These are phyloP conservation scores for Apamea epomidion DNA, from an alignment of 2,888 invertebrate genomes.

Conservation along the genomic window DNA sequence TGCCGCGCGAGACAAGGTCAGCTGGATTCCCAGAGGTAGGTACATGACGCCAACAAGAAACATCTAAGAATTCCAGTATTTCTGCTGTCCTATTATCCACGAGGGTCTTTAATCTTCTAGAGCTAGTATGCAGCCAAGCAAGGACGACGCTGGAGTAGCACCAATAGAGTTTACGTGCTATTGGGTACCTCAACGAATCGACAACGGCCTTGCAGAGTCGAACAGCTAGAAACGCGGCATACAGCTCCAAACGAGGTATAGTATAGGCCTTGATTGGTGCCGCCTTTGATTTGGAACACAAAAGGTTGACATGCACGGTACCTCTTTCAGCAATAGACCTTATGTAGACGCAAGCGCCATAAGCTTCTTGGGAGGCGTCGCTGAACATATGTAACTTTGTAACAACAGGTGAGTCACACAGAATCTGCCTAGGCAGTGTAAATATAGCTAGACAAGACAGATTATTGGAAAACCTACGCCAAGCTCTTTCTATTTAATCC, in stretches of 20 bases:
- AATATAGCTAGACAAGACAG: neutral
- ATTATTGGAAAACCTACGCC: slow-evolving; percentile 6
- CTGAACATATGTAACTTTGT: slow-evolving; percentile 3
- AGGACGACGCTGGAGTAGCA: slow-evolving; percentile 3
- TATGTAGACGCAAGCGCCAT: neutral
- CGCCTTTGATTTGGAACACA: neutral
- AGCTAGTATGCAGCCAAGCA: neutral
- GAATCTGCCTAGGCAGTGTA: neutral
- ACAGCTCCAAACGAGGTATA: neutral
- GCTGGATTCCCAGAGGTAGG: neutral
- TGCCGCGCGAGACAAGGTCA: slow-evolving; percentile 7
- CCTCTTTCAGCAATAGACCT: neutral
- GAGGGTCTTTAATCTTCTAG: slow-evolving; percentile 5
- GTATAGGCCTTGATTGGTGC: slow-evolving; percentile 4
- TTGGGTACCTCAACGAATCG: neutral
- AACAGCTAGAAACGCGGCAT: neutral
- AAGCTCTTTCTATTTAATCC: no score
- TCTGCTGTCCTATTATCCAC: neutral
- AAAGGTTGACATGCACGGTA: neutral
- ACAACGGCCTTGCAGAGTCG: neutral
- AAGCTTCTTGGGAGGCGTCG: neutral
- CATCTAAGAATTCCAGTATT: neutral
- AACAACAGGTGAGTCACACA: slow-evolving; percentile 5
- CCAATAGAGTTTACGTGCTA: neutral
- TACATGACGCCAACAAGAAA: neutral